phyloP scores from a whole-genome alignment of 2,113 vertebrate species.

The Rhinogobius similis region DNA sequence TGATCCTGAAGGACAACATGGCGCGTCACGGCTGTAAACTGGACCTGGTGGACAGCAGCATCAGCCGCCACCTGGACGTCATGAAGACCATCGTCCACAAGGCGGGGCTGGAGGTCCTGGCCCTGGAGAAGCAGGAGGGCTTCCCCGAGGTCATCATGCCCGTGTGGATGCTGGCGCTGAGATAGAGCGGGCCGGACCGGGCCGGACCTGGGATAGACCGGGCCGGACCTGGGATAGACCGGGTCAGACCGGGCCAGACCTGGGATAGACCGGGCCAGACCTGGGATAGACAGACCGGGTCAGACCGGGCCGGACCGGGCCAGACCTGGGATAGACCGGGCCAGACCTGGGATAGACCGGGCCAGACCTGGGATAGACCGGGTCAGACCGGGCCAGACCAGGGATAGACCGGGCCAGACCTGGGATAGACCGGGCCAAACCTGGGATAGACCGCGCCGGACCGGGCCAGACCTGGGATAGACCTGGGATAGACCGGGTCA shows the following conservation, averaged over 20 bases:
- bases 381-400: no score
- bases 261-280: neutral
- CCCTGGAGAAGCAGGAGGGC: constrained; percentile 83
- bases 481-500: neutral
- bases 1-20: constrained; percentile 95
- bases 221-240: neutral
- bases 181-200: no score
- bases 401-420: no score
- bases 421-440: neutral
- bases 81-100: constrained; percentile 84
- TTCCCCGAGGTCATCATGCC: constrained; percentile 91
- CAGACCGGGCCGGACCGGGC: no score
- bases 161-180: constrained; percentile 91
- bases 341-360: no score
- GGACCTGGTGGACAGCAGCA: constrained; percentile 88
- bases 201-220: neutral
- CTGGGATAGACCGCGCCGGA: neutral
- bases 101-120: constrained; percentile 85
- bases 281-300: neutral
- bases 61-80: constrained; percentile 91
- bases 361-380: neutral
- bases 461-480: neutral
- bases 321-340: neutral
- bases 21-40: constrained; percentile 89
- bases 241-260: neutral